Evolutionary conservation across 2,888 invertebrate genomes (phyloP).

Genomic region (Apantesis nais): DNA sequence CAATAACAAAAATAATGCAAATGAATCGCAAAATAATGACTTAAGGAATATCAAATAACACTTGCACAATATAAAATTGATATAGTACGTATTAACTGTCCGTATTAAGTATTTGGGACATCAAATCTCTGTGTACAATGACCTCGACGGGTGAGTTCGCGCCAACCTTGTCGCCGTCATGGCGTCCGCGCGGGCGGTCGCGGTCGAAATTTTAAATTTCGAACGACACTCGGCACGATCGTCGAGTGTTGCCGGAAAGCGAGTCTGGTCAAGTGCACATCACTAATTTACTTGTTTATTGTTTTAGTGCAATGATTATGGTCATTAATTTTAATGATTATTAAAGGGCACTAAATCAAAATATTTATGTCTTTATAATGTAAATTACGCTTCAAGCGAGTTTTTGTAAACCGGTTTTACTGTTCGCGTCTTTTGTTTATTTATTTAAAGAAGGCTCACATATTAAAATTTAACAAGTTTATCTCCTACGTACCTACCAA

Average conservation of each 20-base stretch:
- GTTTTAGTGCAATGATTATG: conserved; percentile 32
- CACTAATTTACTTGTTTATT: conserved; percentile 46
- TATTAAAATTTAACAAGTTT: neutral
- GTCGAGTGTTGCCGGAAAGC: conserved; percentile 48
- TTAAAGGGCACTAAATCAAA: conserved; percentile 3
- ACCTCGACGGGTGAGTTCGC: conserved; percentile 73
- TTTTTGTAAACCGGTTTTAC: neutral
- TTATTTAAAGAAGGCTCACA: neutral
- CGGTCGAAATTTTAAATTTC: conserved; percentile 56
- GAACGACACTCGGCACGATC: conserved; percentile 46
- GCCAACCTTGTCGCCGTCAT: conserved; percentile 68
- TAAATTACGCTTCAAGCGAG: neutral
- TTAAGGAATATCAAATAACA: conserved; percentile 46
- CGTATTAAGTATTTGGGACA: conserved; percentile 79
- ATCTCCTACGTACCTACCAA: neutral
- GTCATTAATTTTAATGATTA: conserved; percentile 3
- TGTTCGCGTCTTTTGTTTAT: neutral
- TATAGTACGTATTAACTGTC: conserved; percentile 49
- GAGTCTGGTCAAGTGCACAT: conserved; percentile 43
- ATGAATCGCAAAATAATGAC: conserved; percentile 47
- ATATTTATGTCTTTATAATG: conserved; percentile 7
- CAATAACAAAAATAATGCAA: conserved; percentile 34
- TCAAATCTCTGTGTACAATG: conserved; percentile 76
- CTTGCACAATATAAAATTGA: conserved; percentile 30
- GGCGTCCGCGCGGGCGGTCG: conserved; percentile 53